Conservation (phyloP, 2,113 vertebrate genomes). For the Atrichornis clamosus region DNA sequence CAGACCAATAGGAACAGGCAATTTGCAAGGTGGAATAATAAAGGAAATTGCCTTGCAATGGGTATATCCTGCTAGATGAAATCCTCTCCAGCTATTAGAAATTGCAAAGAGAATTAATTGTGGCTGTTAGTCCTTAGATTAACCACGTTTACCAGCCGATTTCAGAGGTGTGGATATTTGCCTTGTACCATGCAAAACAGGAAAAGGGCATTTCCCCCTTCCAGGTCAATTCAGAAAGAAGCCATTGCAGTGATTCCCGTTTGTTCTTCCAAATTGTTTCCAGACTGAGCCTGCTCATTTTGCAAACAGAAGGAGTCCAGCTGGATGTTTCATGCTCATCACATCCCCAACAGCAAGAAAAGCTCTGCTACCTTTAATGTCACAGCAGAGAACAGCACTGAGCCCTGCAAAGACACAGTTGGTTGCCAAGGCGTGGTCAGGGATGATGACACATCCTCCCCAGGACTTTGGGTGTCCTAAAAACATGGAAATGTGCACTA, state of each 20-base stretch:
- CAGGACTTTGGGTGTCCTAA: neutral
- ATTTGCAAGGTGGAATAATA: conserved; percentile 30
- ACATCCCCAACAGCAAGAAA: neutral
- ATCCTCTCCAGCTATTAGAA: neutral
- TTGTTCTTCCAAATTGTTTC: neutral
- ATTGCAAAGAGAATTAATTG: conserved; percentile 16
- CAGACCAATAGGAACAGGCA: conserved; percentile 11
- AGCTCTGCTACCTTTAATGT: conserved; percentile 7
- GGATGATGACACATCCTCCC: neutral
- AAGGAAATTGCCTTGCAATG: conserved; percentile 42
- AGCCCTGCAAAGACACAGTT: neutral
- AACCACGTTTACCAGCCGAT: neutral
- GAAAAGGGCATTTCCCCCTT: neutral
- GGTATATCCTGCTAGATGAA: conserved; percentile 1
- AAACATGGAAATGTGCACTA: neutral
- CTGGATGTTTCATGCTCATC: neutral
- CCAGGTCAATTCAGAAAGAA: neutral
- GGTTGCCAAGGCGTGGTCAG: neutral
- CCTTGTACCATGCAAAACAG: neutral
- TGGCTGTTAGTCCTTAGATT: neutral
- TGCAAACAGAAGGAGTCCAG: neutral
- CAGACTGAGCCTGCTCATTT: neutral
- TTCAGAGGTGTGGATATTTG: neutral
- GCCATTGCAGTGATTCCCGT: neutral
- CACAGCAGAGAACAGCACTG: neutral